A percentile compares a stretch with the other conserved stretches of the same genome.
phyloP scores from a whole-genome alignment of 2,888 invertebrate genomes.

The Lochmaea crataegi region DNA sequence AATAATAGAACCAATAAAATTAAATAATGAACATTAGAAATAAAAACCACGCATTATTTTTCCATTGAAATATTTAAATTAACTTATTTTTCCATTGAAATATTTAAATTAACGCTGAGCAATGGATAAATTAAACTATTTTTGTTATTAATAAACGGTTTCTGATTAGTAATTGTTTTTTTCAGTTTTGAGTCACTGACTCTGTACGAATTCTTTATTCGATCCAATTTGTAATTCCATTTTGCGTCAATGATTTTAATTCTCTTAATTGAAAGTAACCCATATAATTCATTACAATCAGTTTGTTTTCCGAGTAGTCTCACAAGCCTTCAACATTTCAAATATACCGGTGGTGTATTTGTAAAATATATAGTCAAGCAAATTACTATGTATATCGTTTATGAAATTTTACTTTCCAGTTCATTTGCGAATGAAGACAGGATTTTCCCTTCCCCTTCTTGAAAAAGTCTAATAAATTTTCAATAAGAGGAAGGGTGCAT shows the following conservation, averaged over 20 bases:
- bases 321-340: too few relatives aligned
- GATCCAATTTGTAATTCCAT: neutral
- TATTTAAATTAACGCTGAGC: neutral
- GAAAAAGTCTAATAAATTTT: too few relatives aligned
- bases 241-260: conserved; percentile 6
- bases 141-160: neutral
- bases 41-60: neutral
- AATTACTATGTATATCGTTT: too few relatives aligned
- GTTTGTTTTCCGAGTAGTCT: neutral
- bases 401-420: too few relatives aligned
- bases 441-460: too few relatives aligned
- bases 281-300: neutral
- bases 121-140: neutral
- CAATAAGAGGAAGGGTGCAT: too few relatives aligned
- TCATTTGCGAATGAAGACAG: too few relatives aligned
- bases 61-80: too few relatives aligned
- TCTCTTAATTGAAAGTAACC: conserved; percentile 1
- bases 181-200: neutral
- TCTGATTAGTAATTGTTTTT: neutral
- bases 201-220: neutral
- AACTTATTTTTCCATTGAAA: neutral
- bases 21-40: too few relatives aligned
- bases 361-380: too few relatives aligned
- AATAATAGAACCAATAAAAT: too few relatives aligned
- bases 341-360: too few relatives aligned